Conservation (phyloP, 2,797 vertebrate species). For the Muscicapa comitata region DNA sequence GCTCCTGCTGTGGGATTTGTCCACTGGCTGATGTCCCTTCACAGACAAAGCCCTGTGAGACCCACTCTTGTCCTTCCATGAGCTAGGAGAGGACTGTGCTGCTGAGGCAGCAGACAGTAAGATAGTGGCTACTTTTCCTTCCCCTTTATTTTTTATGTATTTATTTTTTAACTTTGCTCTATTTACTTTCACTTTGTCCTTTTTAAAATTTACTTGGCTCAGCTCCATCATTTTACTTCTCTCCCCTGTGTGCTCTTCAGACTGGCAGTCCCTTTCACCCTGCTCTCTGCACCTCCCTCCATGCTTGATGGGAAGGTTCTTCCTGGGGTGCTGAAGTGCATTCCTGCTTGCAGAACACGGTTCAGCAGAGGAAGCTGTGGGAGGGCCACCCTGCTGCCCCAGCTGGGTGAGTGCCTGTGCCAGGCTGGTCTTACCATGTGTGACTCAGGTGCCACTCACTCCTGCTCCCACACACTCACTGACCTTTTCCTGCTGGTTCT, state of each 20-base stretch:
- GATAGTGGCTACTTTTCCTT: neutral
- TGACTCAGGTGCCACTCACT: neutral
- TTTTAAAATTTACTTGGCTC: neutral
- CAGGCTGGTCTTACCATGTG: fast-evolving
- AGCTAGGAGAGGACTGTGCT: neutral
- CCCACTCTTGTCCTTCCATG: neutral
- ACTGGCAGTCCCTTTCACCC: neutral
- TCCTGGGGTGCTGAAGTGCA: neutral
- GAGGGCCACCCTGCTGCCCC: fast-evolving
- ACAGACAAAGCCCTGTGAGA: neutral
- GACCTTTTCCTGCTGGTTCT: neutral
- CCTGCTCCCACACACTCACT: fast-evolving
- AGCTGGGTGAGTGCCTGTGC: neutral
- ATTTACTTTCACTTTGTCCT: neutral
- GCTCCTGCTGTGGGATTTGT: neutral
- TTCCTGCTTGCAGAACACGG: neutral
- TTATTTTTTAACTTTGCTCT: neutral
- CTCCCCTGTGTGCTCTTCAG: fast-evolving
- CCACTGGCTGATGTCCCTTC: neutral
- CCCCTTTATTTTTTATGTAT: neutral
- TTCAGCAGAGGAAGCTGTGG: neutral
- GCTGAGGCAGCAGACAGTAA: neutral
- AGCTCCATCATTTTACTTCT: neutral
- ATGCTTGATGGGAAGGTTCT: neutral
- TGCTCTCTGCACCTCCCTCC: neutral